Evolutionary conservation across 2,797 vertebrate species (phyloP), one percentile per base, ranked within the genome.

Genomic region (Gadopsis marmoratus): DNA sequence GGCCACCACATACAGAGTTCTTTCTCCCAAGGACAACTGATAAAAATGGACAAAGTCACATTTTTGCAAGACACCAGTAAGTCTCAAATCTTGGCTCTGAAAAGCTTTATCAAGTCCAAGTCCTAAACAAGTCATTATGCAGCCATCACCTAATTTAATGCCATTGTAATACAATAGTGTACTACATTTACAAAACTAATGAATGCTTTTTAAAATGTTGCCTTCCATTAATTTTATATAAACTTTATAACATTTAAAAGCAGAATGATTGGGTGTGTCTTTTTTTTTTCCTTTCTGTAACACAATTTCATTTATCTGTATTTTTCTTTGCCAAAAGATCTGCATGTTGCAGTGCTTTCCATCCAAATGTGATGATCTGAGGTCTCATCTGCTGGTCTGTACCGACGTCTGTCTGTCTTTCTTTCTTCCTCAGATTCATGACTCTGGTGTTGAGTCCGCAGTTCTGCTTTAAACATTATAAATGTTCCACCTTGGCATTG

Each of bases 61-160:
- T 21, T 37, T 56, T 23, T 50, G 19, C 13, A 9, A 43, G n/a
- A 47, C 45, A 54, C 7, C 21, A 31, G 13, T 5, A 12, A 19
- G 53, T 41, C 26, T 41, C 13, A 59, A 21, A 59, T 51, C 43
- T 70, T 72, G 19, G 56, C 39, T 8, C 14, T 43, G 54, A 59
- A 33, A 35, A 33, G 35, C 37, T 51, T 17, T 35, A 55, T 26
- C 43, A 50, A 54, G 26, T 66, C 43, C 14, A 19, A 43, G 14
- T 43, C 19, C 68, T 48, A 19, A 50, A 71, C 21, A 39, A 41
- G 41, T 56, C 39, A 26, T 47, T 5, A 19, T 29, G n/a, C n/a
- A 72, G 47, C 14, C 35, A 17, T 48, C 33, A 26, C 31, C 7
- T 26, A 9, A 51, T 50, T 51, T 14, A 50, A 21, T 39, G 10